A percentile compares a stretch with the other conserved stretches of the same genome.
Evolutionary conservation across 2,888 invertebrate genomes (phyloP).

Genomic region (Hermodice carunculata): DNA sequence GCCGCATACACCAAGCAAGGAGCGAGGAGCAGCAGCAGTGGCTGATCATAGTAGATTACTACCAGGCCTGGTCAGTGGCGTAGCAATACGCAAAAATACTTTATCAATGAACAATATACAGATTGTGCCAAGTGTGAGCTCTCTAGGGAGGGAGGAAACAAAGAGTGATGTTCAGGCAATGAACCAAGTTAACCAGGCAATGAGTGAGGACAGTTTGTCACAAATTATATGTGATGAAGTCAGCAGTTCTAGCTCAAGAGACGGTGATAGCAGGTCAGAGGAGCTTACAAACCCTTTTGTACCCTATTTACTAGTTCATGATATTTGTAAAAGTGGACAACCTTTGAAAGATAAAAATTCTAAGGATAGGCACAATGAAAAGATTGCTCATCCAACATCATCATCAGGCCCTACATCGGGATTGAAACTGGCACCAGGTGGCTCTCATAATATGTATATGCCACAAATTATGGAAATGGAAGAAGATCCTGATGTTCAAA

Average conservation of each 20-base stretch:
- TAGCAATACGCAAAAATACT: conserved; percentile 62
- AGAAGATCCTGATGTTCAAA: conserved; percentile 57
- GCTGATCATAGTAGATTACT: conserved; percentile 33
- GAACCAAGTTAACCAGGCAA: conserved; percentile 83
- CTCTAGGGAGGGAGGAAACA: conserved; percentile 37
- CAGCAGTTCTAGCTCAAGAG: conserved; percentile 2
- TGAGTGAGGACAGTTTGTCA: conserved; percentile 70
- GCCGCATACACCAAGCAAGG: background rate
- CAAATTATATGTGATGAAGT: conserved; percentile 72
- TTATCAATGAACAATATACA: conserved; percentile 28
- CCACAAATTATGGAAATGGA: conserved; percentile 21
- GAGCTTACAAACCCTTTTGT: conserved; percentile 38
- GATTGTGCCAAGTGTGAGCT: conserved; percentile 33
- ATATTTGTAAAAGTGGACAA: conserved; percentile 36
- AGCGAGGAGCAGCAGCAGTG: too few relatives aligned
- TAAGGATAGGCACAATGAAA: conserved; percentile 6
- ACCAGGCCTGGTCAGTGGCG: conserved; percentile 67
- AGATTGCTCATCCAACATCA: background rate
- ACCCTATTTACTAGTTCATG: conserved; percentile 52
- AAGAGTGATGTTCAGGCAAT: conserved; percentile 77
- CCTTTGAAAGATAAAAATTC: conserved; percentile 68
- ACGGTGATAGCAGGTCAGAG: background rate
- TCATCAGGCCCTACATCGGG: conserved; percentile 7
- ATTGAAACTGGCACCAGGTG: conserved; percentile 9
- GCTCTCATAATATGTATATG: conserved; percentile 18